Evolutionary conservation across 1,140 invertebrate species (phyloP).

Genomic region (Asobara japonica): DNA sequence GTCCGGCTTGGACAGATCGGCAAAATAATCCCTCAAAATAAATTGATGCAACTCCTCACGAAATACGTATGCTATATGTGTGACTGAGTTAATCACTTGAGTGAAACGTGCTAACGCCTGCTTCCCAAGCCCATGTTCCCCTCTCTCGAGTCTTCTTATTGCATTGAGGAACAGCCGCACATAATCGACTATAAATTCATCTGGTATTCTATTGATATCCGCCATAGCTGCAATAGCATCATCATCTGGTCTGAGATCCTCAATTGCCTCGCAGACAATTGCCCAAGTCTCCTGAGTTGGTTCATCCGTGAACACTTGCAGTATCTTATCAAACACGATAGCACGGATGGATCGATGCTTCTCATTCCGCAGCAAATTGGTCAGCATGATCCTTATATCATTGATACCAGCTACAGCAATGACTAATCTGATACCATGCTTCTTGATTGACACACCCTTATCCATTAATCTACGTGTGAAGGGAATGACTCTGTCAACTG

Average conservation of each 20-base stretch:
- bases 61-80: too few relatives aligned
- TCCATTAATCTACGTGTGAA: slow-evolving; percentile 37
- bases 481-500: slow-evolving; percentile 16
- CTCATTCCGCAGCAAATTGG: slow-evolving; percentile 35
- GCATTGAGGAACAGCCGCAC: background rate
- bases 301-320: slow-evolving; percentile 36
- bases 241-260: slow-evolving; percentile 35
- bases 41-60: background rate
- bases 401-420: slow-evolving; percentile 22
- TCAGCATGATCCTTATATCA: slow-evolving; percentile 34
- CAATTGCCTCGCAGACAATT: slow-evolving; percentile 35
- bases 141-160: background rate
- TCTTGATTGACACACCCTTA: slow-evolving; percentile 43
- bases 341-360: slow-evolving; percentile 46
- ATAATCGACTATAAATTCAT: slow-evolving; percentile 44
- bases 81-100: background rate
- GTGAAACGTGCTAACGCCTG: background rate
- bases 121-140: background rate
- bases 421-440: slow-evolving; percentile 51
- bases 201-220: slow-evolving; percentile 23
- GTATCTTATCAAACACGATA: slow-evolving; percentile 35
- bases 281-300: slow-evolving; percentile 39
- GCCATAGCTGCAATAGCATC: slow-evolving; percentile 23
- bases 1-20: background rate
- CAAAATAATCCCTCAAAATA: background rate